Evolutionary conservation across 1,140 invertebrate genomes (phyloP).

Genomic region (Nylanderia fulva): DNA sequence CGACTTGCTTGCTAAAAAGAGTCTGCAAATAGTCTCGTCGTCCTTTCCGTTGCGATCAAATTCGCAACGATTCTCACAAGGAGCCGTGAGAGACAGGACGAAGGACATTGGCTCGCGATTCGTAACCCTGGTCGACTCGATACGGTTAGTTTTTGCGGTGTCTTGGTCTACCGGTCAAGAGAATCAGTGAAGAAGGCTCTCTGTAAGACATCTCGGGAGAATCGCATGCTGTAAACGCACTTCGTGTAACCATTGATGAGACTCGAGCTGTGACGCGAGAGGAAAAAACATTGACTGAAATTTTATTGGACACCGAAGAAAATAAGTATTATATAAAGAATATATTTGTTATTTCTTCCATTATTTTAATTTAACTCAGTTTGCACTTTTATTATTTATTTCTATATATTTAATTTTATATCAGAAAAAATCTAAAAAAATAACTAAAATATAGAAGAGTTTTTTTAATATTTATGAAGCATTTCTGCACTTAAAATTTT

Average conservation of each 20-base stretch:
- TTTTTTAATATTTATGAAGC: background rate
- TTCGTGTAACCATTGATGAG: constrained; percentile 56
- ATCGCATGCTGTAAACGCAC: constrained; percentile 60
- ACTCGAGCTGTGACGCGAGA: constrained; percentile 70
- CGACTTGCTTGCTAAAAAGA: constrained; percentile 12
- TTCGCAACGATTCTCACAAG: constrained; percentile 68
- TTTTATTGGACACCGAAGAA: constrained; percentile 73
- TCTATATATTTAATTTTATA: background rate
- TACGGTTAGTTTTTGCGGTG: constrained; percentile 79
- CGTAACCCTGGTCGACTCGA: constrained; percentile 62
- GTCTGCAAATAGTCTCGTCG: constrained; percentile 26
- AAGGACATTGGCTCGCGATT: constrained; percentile 53
- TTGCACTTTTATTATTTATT: background rate
- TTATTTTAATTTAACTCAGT: background rate
- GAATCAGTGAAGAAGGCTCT: constrained; percentile 24
- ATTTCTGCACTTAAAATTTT: background rate
- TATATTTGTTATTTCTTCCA: constrained; percentile 5
- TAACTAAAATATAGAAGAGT: background rate
- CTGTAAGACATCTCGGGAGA: constrained; percentile 70
- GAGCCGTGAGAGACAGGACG: constrained; percentile 65
- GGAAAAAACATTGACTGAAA: constrained; percentile 75
- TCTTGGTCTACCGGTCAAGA: constrained; percentile 69
- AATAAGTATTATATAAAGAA: background rate
- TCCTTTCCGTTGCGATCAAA: constrained; percentile 67
- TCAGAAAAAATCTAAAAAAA: background rate